Base-by-base conservation (phyloP, 1,140 invertebrate genomes). In the Streblospio benedicti region DNA sequence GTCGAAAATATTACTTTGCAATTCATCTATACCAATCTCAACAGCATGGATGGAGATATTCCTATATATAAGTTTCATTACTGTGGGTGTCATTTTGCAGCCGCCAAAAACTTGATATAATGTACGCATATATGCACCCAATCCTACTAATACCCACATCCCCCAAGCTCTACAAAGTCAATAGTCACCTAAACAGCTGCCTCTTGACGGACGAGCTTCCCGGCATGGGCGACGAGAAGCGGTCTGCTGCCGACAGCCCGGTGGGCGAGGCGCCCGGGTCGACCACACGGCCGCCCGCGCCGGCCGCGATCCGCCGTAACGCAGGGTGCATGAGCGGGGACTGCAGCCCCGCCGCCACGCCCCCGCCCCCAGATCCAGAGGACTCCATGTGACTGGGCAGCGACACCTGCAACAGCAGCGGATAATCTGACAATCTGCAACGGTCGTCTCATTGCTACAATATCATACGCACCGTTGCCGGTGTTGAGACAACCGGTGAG, bases 401-500 rank as follows among this genome's bases (percentile, higher is more conserved):
- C 30, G 83, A 83, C 20, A 76, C 74, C 72, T 74, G 55, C n/a
- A n/a, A n/a, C n/a, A n/a, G n/a, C n/a, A n/a, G n/a, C n/a, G n/a
- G n/a, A 14, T 53, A 56, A 14, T n/a, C n/a, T n/a, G n/a, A n/a
- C n/a, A n/a, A n/a, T n/a, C n/a, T n/a, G n/a, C n/a, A n/a, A n/a
- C n/a, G n/a, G n/a, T n/a, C n/a, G n/a, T n/a, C n/a, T n/a, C n/a
- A 47, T 16, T 18, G 14, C 58, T 60, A 32, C 12, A 62, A 53
- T 27, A 25, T 28, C n/a, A 38, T 4, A 32, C 12, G 27, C 20
- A 87, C 86, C 57, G 87, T 84, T 64, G 83, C 81, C 67, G 82
- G 87, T 14, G 81, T 83, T 1, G 87, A 86, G 49, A 90, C 79
- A 23, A 80, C 79, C 25, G 76, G 74, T 0, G 76, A n/a, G n/a